Base-by-base conservation (phyloP, 2,888 invertebrate species). In the Timandra comae region DNA sequence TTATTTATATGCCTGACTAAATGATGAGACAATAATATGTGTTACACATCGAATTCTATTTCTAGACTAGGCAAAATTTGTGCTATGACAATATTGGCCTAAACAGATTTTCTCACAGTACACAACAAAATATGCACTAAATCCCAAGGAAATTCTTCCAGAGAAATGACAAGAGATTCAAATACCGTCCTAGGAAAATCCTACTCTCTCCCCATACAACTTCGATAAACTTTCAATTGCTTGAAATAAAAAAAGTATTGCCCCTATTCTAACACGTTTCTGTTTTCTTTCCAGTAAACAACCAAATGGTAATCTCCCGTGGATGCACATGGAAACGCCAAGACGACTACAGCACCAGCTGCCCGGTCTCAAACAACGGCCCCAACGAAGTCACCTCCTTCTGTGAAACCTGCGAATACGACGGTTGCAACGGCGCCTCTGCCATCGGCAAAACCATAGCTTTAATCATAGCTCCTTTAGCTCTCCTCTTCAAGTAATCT, bases 371-470 rank as follows among this genome's bases (percentile, higher is more conserved):
- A 3, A 66, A 73, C 20, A 81, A 80, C 37, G 78, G 84, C 1
- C 73, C 75, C 30, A 82, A 88, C 47, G 86, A 88, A 47, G 72
- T 85, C 9, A 76, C 88, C 25, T 79, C 88, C 27, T 90, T 87
- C 74, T 92, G 92, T 51, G 88, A 88, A 58, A 90, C 90, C 34
- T 92, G 92, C 61, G 89, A 90, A 35, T 86, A 86, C 16, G 91
- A 92, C 46, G 88, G 89, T 2, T 92, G 92, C 76, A 92, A 92
- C 55, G 80, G 87, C 1, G 89, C 88, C 2, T 63, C 80, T 2
- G 64, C 82, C 7, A 53, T 87, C 27, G 77, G 77, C 44, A 80
- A 73, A 34, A 81, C 86, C 7, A 35, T 81, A 12, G 77, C 87
- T 1, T 50, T 87, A 11, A 51, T 86, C 19, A 41, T 76, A 9